These are phyloP conservation scores for Pachymerium ferrugineum DNA, from an alignment of 2,888 invertebrate species.

Conservation along the genomic window DNA sequence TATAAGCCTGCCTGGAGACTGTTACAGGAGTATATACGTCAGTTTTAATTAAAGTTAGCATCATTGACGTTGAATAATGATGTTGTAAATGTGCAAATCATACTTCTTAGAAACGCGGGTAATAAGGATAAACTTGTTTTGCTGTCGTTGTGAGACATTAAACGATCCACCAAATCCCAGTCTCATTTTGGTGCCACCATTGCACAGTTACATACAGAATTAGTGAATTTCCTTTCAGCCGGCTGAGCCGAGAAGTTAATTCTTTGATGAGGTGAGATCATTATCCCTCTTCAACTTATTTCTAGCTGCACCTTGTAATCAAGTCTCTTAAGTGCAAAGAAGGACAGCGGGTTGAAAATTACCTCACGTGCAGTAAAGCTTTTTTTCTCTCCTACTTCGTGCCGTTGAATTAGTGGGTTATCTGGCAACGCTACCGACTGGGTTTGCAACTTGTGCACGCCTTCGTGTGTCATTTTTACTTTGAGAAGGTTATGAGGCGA, in stretches of 20 bases:
- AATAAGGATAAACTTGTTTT: background rate
- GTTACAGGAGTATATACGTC: background rate
- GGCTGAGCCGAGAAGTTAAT: conserved; percentile 9
- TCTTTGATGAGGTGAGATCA: conserved; percentile 9
- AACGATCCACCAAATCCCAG: conserved; percentile 6
- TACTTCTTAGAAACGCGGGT: background rate
- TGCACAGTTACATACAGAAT: background rate
- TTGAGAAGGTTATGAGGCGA: background rate
- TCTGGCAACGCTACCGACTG: background rate
- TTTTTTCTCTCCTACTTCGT: background rate
- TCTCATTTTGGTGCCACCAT: background rate
- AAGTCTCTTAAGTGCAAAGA: background rate
- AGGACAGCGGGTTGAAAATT: conserved; percentile 1
- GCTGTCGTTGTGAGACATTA: background rate
- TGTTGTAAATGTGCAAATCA: conserved; percentile 3
- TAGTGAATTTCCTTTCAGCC: conserved; percentile 2
- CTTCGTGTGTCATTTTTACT: background rate
- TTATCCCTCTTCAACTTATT: background rate
- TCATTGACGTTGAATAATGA: conserved; percentile 6
- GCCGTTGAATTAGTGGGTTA: background rate
- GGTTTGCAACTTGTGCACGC: background rate
- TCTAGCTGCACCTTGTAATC: background rate
- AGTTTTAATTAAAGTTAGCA: conserved; percentile 18
- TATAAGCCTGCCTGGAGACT: background rate
- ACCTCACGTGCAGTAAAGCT: background rate